Evolutionary conservation across 23 tunicate species (phyloP).

Genomic region (Clavelina lepadiformis): DNA sequence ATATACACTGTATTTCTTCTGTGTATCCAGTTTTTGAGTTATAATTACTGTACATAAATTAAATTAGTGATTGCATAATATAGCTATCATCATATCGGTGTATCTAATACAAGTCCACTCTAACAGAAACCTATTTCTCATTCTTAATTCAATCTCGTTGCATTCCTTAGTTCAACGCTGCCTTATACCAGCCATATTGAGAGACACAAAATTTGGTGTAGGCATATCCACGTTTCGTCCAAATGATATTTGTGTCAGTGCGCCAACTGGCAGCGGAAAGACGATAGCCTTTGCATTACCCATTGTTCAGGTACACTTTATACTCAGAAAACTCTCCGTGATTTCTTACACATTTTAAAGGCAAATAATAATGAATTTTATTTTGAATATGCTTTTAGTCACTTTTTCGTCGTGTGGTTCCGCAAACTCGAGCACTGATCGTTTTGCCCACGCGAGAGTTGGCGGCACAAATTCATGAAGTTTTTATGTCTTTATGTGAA

Average conservation of each 20-base stretch:
- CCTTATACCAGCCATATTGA: slow-evolving; percentile 43
- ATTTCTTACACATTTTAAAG: neutral
- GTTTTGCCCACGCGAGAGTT: slow-evolving; percentile 69
- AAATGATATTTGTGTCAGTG: slow-evolving; percentile 75
- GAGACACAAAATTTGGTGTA: slow-evolving; percentile 14
- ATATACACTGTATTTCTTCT: slow-evolving; percentile 1
- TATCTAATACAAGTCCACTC: no score
- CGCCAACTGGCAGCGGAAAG: slow-evolving; percentile 93
- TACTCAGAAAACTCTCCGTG: neutral
- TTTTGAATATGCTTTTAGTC: slow-evolving; percentile 14
- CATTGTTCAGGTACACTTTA: slow-evolving; percentile 45
- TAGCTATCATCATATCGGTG: no score
- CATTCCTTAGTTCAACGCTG: slow-evolving; percentile 49
- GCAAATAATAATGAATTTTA: neutral
- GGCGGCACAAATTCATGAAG: slow-evolving; percentile 53
- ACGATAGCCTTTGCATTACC: slow-evolving; percentile 83
- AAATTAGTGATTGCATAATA: no score
- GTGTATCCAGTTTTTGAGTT: no score
- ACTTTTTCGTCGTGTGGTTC: slow-evolving; percentile 22
- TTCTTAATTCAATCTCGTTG: no score
- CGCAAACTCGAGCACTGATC: slow-evolving; percentile 45
- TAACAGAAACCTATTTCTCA: no score
- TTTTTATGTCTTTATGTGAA: slow-evolving; percentile 33
- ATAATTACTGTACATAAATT: no score
- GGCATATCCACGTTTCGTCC: slow-evolving; percentile 47